Evolutionary conservation across 2,797 vertebrate genomes (phyloP).

Genomic region (Cygnus olor): DNA sequence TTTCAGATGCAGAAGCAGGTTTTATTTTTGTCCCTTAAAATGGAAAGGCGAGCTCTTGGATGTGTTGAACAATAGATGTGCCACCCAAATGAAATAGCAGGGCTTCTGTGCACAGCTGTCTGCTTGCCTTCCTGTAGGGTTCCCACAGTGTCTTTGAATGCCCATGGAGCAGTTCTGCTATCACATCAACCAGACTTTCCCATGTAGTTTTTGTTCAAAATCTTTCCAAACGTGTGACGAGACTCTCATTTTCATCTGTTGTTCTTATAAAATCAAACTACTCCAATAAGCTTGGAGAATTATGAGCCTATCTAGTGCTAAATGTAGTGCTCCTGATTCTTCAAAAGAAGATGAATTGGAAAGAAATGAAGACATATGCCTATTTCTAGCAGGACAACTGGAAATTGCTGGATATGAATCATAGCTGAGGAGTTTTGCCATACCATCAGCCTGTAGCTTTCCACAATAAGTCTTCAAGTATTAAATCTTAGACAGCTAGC

Average conservation of each 20-base stretch:
- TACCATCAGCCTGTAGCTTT: background rate
- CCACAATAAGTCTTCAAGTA: background rate
- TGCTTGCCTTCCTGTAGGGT: background rate
- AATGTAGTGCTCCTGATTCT: background rate
- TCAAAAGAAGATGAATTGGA: background rate
- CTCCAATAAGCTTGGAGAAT: background rate
- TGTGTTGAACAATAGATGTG: background rate
- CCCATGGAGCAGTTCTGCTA: background rate
- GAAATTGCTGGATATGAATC: slow-evolving; percentile 24
- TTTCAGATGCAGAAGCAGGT: slow-evolving; percentile 34
- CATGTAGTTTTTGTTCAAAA: background rate
- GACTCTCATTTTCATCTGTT: background rate
- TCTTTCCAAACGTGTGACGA: background rate
- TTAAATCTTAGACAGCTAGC: background rate
- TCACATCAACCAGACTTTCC: background rate
- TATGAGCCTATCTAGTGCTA: background rate
- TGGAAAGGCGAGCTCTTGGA: background rate
- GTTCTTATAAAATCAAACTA: background rate
- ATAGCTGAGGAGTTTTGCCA: background rate
- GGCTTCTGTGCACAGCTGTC: background rate
- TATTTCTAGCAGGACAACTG: slow-evolving; percentile 32
- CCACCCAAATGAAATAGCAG: background rate
- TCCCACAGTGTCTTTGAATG: slow-evolving; percentile 11
- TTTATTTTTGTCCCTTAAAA: slow-evolving; percentile 26
- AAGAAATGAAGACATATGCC: background rate